A percentile compares a stretch with the other conserved stretches of the same genome.
These are phyloP conservation scores for Nannobrachium achirus DNA, from an alignment of 2,113 vertebrate genomes.

Conservation along the genomic window DNA sequence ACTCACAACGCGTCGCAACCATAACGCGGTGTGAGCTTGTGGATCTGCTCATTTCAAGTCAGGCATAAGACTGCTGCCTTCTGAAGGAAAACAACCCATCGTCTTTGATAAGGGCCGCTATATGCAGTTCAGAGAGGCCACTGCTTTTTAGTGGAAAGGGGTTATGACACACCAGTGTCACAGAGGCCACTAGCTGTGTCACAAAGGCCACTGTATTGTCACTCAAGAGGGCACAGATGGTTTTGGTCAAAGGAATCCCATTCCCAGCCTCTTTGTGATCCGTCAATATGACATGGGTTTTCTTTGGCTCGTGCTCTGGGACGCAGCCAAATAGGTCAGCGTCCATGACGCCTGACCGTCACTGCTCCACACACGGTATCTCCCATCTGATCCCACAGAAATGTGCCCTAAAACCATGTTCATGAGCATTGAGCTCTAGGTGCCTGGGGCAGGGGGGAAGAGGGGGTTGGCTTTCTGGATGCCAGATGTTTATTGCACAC, in stretches of 20 bases:
- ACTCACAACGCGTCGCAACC: no score
- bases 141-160: neutral
- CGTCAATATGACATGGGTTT: slow-evolving; percentile 17
- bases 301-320: slow-evolving; percentile 13
- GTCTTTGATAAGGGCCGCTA: slow-evolving; percentile 3
- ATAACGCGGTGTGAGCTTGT: no score
- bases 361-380: slow-evolving; percentile 36
- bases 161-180: neutral
- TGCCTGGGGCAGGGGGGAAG: slow-evolving; percentile 34
- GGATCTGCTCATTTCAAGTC: no score
- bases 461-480: slow-evolving; percentile 58
- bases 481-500: slow-evolving; percentile 74
- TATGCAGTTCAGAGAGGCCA: slow-evolving; percentile 9
- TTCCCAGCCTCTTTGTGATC: neutral
- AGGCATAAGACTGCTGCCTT: neutral
- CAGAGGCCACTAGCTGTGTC: neutral
- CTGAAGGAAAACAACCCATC: neutral
- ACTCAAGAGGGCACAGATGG: neutral
- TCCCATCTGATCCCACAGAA: slow-evolving; percentile 33
- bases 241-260: neutral
- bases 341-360: slow-evolving; percentile 50
- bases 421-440: slow-evolving; percentile 33
- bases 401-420: slow-evolving; percentile 42
- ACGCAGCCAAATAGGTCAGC: slow-evolving; percentile 24
- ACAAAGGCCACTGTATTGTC: slow-evolving; percentile 11